Percentiles rank a stretch among this genome's conserved stretches.
These are phyloP conservation scores for Listronotus oregonensis DNA, from an alignment of 1,140 invertebrate genomes.

Conservation along the genomic window DNA sequence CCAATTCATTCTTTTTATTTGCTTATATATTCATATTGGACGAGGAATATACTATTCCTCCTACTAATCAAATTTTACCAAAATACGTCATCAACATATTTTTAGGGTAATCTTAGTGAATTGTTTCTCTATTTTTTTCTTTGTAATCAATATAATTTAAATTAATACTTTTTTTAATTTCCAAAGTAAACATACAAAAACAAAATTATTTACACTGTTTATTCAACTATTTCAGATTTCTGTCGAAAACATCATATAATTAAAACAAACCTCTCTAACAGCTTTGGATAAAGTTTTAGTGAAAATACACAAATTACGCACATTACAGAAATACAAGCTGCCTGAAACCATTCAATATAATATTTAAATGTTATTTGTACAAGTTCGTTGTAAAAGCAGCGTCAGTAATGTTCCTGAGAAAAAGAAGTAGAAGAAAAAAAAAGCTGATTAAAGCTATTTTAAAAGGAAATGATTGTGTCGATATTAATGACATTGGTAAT, in stretches of 20 bases:
- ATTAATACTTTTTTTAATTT: too few species aligned
- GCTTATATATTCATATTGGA: too few species aligned
- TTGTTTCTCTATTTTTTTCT: too few species aligned
- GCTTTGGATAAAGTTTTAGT: neutral
- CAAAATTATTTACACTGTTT: too few species aligned
- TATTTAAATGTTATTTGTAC: constrained; percentile 23
- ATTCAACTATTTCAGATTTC: constrained; percentile 5
- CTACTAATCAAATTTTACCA: too few species aligned
- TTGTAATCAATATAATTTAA: too few species aligned
- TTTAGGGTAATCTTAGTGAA: too few species aligned
- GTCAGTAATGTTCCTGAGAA: constrained; percentile 27
- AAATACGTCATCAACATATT: too few species aligned
- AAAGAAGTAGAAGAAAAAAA: constrained; percentile 27
- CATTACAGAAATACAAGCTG: constrained; percentile 17
- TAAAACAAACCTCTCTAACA: neutral
- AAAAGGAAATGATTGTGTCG: constrained; percentile 16
- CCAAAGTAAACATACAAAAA: too few species aligned
- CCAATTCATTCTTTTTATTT: too few species aligned
- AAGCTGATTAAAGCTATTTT: neutral
- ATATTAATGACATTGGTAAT: constrained; percentile 16
- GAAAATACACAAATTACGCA: constrained; percentile 25
- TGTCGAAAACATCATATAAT: neutral
- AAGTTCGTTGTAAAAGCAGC: neutral
- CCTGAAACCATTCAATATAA: constrained; percentile 2
- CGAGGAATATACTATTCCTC: too few species aligned